phyloP scores from a whole-genome alignment of 2,797 vertebrate genomes.

The Sebastes flavidus region DNA sequence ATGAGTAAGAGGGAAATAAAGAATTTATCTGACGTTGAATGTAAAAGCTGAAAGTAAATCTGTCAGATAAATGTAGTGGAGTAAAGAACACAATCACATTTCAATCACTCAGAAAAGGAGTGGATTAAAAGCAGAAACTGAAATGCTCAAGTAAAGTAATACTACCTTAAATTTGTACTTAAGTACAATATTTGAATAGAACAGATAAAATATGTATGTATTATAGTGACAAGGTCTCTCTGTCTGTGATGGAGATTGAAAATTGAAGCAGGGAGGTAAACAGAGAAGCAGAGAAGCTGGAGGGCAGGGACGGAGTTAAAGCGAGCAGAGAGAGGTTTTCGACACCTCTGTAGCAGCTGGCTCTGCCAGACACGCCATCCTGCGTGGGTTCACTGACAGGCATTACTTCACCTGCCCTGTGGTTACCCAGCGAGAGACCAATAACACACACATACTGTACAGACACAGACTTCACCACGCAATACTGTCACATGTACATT shows the following conservation, averaged over 20 bases:
- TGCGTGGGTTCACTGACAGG: conserved; percentile 51
- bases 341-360: conserved; percentile 71
- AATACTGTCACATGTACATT: neutral
- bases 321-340: conserved; percentile 58
- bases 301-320: conserved; percentile 48
- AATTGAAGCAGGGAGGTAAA: conserved; percentile 40
- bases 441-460: conserved; percentile 16
- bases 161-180: neutral
- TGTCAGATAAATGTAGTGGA: neutral
- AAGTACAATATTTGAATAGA: neutral
- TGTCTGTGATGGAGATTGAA: conserved; percentile 16
- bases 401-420: conserved; percentile 66
- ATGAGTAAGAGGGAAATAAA: neutral
- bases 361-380: conserved; percentile 66
- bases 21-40: neutral
- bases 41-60: neutral
- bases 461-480: neutral
- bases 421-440: conserved; percentile 33
- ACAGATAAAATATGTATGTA: neutral
- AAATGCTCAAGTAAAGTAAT: neutral
- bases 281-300: conserved; percentile 34
- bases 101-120: too few species aligned
- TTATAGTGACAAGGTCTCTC: neutral
- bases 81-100: too few species aligned
- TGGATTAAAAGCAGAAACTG: neutral